Base-by-base conservation (phyloP, 23 tunicate species). In the Botrylloides violaceus region DNA sequence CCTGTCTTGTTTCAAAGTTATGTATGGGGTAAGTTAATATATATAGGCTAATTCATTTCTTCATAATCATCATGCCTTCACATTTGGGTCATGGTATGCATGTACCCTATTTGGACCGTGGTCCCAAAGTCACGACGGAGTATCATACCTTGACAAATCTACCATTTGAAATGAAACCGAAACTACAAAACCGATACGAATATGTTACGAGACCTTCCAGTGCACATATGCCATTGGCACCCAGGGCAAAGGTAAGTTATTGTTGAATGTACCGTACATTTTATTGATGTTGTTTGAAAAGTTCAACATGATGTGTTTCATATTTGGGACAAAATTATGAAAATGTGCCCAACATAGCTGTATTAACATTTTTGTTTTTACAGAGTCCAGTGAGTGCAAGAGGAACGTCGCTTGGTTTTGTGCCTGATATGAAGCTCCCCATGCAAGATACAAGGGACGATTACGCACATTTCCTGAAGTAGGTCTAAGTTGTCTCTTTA, bases 41-140 rank as follows among this genome's bases (percentile, higher is more conserved):
- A n/a, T n/a, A n/a, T n/a, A 72, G 77, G 77, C 57, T 7, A 32
- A 28, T n/a, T 32, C 28, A 7, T 7, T 59, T 26, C 9, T 5
- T 23, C 19, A 59, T 22, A 12, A 22, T 59, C 7, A 59, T 59
- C 19, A 88, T 88, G 96, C 96, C 96, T 32, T 88, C 96, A 0
- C 96, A 88, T 56, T 64, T 88, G 12, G 96, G 96, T 6, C 75
- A 82, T 77, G 96, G 96, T 29, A 88, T 88, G 96, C 75, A 88
- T 65, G 88, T 88, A 23, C 96, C 96, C n/a, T 88, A 81, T 72
- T 66, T 88, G 65, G 96, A 88, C 50, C 62, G 96, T 1, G 86
- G 87, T 31, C 96, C 96, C 1, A 88, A 82, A 73, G 96, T 87
- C 32, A 53, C 47, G 0, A 57, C 84, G 1, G 83, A 77, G 1